A percentile compares a stretch with the other conserved stretches of the same genome.
Conservation (phyloP, 2,113 vertebrate species). For the Tupaia chinensis region DNA sequence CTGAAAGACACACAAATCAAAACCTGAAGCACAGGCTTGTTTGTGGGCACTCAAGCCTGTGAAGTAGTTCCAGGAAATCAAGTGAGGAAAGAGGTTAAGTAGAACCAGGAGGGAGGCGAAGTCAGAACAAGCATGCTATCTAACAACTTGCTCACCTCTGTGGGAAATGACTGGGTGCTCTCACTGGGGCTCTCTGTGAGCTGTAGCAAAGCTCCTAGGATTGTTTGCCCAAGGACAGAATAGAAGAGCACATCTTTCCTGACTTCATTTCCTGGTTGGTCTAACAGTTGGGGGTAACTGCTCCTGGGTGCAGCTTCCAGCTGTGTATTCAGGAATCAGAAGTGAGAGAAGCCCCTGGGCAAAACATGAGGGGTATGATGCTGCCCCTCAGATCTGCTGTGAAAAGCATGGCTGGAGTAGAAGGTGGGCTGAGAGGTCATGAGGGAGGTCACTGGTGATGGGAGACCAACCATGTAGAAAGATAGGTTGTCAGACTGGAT, state of each 20-base stretch:
- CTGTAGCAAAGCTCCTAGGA: neutral
- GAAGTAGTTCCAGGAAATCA: neutral
- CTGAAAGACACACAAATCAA: neutral
- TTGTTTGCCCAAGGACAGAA: neutral
- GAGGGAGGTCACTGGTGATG: neutral
- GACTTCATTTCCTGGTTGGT: neutral
- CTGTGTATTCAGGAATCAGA: neutral
- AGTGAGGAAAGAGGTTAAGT: neutral
- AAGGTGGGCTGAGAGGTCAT: fast-evolving
- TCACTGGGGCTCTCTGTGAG: neutral
- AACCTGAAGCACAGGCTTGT: neutral
- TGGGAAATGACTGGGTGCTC: neutral
- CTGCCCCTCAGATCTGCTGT: too few relatives aligned
- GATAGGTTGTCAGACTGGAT: neutral
- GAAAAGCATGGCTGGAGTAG: neutral
- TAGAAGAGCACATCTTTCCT: neutral
- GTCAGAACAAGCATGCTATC: neutral
- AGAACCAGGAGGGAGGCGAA: neutral
- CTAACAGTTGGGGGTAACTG: neutral
- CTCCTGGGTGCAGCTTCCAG: neutral
- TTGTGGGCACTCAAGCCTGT: neutral
- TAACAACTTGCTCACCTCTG: fast-evolving
- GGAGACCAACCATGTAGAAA: neutral
- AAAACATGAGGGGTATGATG: neutral
- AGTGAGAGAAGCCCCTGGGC: neutral